Conservation (phyloP, 2,113 vertebrate genomes). For the Chaetorhynchus papuensis region DNA sequence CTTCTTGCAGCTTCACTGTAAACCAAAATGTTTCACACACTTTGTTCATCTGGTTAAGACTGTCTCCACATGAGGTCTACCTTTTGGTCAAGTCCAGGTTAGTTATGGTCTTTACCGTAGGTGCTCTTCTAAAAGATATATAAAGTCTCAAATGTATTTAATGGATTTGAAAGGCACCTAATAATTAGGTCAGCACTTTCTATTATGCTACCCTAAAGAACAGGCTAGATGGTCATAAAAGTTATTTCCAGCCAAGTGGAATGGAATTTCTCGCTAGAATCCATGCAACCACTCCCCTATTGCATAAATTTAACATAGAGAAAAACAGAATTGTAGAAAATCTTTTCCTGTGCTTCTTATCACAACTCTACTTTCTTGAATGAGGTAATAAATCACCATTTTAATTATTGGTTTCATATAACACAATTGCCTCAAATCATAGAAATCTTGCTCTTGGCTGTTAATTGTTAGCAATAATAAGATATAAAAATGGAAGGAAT, state of each 20-base stretch:
- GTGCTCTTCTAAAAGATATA: not conserved
- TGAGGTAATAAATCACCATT: not conserved
- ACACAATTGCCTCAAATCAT: not conserved
- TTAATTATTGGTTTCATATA: not conserved
- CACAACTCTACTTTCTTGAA: not conserved
- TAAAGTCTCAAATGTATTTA: not conserved
- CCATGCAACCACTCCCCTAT: not conserved
- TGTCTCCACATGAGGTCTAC: not conserved
- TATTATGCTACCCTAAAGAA: not conserved
- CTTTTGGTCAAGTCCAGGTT: not conserved
- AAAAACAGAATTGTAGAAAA: not conserved
- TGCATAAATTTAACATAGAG: not conserved
- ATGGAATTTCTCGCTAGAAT: not conserved
- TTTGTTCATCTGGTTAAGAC: not conserved
- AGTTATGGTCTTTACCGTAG: not conserved
- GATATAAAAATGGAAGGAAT: not conserved
- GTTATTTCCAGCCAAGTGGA: not conserved
- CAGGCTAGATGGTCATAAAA: not conserved
- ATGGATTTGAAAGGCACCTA: not conserved
- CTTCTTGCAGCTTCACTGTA: not conserved
- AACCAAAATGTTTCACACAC: not conserved
- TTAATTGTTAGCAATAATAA: not conserved
- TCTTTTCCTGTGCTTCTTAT: not conserved
- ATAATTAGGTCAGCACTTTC: not conserved
- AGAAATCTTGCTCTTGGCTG: not conserved